A percentile compares a stretch with the other conserved stretches of the same genome.
Evolutionary conservation across 64 coral and sea anemone genomes (phyloP).

Genomic region (Porites australiensis): DNA sequence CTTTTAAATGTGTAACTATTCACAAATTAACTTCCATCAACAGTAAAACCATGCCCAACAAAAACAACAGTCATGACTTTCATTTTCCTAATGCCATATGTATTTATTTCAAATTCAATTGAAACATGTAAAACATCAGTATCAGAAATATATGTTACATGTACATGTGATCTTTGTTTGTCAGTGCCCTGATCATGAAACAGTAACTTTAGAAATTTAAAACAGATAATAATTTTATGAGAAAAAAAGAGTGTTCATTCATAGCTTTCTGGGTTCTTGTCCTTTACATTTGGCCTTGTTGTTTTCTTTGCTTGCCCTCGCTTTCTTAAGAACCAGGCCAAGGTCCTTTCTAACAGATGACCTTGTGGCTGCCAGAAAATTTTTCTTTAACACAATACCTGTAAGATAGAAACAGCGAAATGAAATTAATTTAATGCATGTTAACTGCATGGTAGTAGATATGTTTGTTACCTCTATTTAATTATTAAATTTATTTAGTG

Average conservation of each 20-base stretch:
- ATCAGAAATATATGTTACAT: background rate
- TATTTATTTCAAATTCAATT: background rate
- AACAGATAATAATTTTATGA: no score
- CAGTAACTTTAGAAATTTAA: background rate
- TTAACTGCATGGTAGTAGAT: slow-evolving; percentile 3
- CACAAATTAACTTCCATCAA: background rate
- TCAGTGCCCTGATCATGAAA: background rate
- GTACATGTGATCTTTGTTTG: background rate
- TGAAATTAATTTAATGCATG: slow-evolving; percentile 1
- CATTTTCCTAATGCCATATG: background rate
- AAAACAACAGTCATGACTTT: background rate
- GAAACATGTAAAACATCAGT: background rate
- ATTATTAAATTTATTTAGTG: no score
- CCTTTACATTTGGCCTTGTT: slow-evolving; percentile 22
- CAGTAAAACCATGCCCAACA: background rate
- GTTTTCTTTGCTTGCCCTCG: slow-evolving; percentile 5
- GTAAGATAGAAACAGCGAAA: slow-evolving; percentile 8
- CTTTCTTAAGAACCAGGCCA: slow-evolving; percentile 14
- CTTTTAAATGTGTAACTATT: background rate
- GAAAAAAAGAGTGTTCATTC: background rate
- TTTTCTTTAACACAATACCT: slow-evolving; percentile 26
- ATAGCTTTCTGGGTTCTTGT: slow-evolving; percentile 25
- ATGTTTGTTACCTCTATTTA: slow-evolving; percentile 16
- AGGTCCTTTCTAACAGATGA: slow-evolving; percentile 29
- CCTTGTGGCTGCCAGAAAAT: background rate